These are phyloP conservation scores for Erannis defoliaria DNA, from an alignment of 2,888 invertebrate genomes.

Conservation along the genomic window DNA sequence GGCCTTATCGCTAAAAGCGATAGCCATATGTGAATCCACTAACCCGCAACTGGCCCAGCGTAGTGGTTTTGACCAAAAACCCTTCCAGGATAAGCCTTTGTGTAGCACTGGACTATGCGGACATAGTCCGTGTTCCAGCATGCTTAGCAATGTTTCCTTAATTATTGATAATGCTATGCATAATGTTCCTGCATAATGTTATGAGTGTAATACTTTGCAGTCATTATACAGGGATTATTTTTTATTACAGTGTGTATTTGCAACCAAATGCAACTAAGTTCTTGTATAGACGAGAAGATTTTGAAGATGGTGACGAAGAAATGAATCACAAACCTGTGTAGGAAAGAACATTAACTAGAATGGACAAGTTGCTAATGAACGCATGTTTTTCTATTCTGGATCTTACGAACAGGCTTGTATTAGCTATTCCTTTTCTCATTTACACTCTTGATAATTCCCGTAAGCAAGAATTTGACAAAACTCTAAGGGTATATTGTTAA, in stretches of 20 bases:
- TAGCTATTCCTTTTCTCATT: background rate
- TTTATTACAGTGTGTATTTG: slow-evolving; percentile 9
- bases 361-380: background rate
- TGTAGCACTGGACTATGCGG: too few species aligned
- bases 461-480: background rate
- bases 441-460: background rate
- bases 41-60: too few species aligned
- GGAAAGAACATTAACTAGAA: background rate
- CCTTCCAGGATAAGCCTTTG: too few species aligned
- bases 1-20: too few species aligned
- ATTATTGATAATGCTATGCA: too few species aligned
- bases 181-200: too few species aligned
- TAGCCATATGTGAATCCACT: too few species aligned
- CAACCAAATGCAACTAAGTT: slow-evolving; percentile 12
- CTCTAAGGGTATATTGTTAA: background rate
- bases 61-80: too few species aligned
- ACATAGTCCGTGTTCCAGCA: too few species aligned
- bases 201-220: background rate
- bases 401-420: background rate
- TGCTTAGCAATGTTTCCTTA: too few species aligned
- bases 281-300: slow-evolving; percentile 10
- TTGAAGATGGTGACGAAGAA: slow-evolving; percentile 4
- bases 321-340: background rate
- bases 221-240: background rate
- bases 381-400: background rate